Base-by-base conservation (phyloP, 2,888 invertebrate genomes). In the Ischnus inquisitorius region DNA sequence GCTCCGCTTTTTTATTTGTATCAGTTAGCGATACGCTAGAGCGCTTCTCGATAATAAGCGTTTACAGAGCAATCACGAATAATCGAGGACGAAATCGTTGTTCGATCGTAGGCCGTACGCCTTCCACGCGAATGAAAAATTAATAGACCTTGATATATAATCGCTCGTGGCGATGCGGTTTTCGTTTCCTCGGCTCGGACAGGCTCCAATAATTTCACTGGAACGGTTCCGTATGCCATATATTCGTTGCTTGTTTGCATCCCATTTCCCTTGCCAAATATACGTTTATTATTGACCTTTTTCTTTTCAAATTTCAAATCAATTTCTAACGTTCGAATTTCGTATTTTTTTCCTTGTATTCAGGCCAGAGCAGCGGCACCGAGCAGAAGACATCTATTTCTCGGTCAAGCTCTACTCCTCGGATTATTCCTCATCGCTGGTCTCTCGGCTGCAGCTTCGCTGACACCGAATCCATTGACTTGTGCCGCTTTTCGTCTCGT, bases 401-500 rank as follows among this genome's bases (percentile, higher is more conserved):
- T 98, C 68, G 98, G 98, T 28, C 98, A 98, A 94, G 97, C 97
- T 94, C 95, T 98, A 83, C 95, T 98, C 74, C 95, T 98, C 88
- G 98, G 98, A 25, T 94, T 98, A 82, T 97, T 98, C 92, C 94
- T 96, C 43, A 96, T 97, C 91, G 97, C 97, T 12, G 96, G 97
- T 62, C 95, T 98, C 28, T 97, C 97, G 10, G 97, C 97, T 12
- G 95, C 97, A 22, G 95, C 97, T 84, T 96, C 97, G 2, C 96
- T 97, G 8, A 95, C 97, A 43, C 97, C 98, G 64, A 97, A 97
- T 71, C 95, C 96, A 72, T 95, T 97, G 79, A 97, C 97, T 22
- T 98, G 98, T 91, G 97, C 97, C 72, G 96, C 97, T 28, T 96
- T 97, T 85, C 95, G 98, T 72, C 96, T 98, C 89, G 96, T 97